A percentile compares a stretch with the other conserved stretches of the same genome.
These are phyloP conservation scores for Aphodius granarius DNA, from an alignment of 2,888 invertebrate species.

Conservation along the genomic window DNA sequence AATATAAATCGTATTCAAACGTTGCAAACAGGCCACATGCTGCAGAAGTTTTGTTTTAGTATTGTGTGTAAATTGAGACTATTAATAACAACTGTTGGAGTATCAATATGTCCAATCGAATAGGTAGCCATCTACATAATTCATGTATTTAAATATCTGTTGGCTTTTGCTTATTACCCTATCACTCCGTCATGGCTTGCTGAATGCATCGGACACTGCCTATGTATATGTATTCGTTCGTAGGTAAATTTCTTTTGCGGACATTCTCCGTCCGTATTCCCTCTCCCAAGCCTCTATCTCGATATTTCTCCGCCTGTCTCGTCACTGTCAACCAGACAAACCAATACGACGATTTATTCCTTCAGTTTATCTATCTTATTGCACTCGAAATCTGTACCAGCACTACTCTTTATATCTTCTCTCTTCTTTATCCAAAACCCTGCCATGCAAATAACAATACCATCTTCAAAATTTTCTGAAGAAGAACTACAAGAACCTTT, in stretches of 20 bases:
- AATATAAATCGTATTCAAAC: slow-evolving; percentile 54
- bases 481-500: no score
- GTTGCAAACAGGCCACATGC: slow-evolving; percentile 37
- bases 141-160: slow-evolving; percentile 55
- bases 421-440: slow-evolving; percentile 5
- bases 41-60: slow-evolving; percentile 41
- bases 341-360: slow-evolving; percentile 40
- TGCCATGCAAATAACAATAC: not conserved
- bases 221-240: not conserved
- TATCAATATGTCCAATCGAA: slow-evolving; percentile 57
- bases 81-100: slow-evolving; percentile 53
- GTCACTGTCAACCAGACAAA: slow-evolving; percentile 36
- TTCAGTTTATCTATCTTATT: slow-evolving; percentile 38
- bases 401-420: slow-evolving; percentile 32
- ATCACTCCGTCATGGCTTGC: slow-evolving; percentile 50
- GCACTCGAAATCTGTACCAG: slow-evolving; percentile 28
- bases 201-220: slow-evolving; percentile 21
- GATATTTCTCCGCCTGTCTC: slow-evolving; percentile 11
- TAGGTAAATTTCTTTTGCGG: slow-evolving; percentile 27
- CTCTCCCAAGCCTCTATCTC: slow-evolving; percentile 18
- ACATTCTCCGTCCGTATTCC: slow-evolving; percentile 20
- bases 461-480: not conserved
- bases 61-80: slow-evolving; percentile 56
- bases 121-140: slow-evolving; percentile 55
- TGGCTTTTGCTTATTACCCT: slow-evolving; percentile 53